Conservation (phyloP, 2,113 vertebrate species). For the Varanus salvator region DNA sequence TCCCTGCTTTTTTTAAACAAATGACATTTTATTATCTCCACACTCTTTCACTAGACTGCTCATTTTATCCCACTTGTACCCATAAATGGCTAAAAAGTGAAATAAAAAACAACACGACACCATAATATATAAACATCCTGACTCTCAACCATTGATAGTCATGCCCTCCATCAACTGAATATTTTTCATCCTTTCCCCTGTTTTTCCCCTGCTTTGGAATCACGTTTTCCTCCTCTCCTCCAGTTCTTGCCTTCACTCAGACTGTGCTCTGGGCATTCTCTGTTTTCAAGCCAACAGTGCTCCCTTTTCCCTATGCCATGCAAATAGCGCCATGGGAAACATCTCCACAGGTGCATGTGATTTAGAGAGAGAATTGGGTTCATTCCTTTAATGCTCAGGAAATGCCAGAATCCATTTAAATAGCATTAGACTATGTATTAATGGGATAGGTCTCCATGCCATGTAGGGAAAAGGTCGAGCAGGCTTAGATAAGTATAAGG, state of each 20-base stretch:
- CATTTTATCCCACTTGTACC: no score
- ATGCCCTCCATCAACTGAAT: not conserved
- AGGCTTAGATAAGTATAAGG: constrained; percentile 11
- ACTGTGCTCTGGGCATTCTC: not conserved
- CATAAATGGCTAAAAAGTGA: no score
- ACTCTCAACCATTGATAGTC: no score
- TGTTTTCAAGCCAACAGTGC: not conserved
- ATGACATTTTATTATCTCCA: no score
- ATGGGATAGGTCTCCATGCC: constrained; percentile 19
- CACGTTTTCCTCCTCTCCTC: not conserved
- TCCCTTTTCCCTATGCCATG: not conserved
- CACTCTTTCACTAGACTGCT: no score
- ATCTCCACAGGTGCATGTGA: not conserved
- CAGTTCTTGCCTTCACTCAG: not conserved
- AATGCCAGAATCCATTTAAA: constrained; percentile 35
- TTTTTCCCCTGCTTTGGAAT: not conserved
- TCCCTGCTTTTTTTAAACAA: no score
- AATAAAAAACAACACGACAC: no score
- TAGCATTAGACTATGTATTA: constrained; percentile 33
- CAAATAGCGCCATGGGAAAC: not conserved
- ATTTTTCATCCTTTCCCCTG: not conserved
- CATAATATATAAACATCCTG: no score
- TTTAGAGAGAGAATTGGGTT: constrained; percentile 11
- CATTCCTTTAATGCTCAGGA: not conserved
- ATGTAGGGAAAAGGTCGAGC: constrained; percentile 29